Evolutionary conservation across 2,888 invertebrate genomes (phyloP).

Genomic region (Mythimna lalbum): DNA sequence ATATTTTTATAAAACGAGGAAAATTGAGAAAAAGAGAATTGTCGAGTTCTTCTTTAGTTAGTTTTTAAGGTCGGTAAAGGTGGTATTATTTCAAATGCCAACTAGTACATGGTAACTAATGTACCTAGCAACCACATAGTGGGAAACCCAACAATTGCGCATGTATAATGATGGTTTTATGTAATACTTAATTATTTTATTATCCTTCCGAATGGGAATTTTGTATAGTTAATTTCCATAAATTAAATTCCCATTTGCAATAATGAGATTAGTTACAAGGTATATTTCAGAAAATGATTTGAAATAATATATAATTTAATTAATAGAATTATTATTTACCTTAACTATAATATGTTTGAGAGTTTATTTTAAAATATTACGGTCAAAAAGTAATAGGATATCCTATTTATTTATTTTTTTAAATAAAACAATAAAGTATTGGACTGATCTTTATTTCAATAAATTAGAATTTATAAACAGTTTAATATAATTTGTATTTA

Average conservation of each 20-base stretch:
- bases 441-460: conserved; percentile 64
- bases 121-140: too few relatives aligned
- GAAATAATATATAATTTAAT: neutral
- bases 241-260: neutral
- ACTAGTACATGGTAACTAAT: too few relatives aligned
- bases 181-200: neutral
- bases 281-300: neutral
- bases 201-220: neutral
- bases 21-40: neutral
- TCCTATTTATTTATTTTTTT: neutral
- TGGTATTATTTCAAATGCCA: neutral
- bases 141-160: too few relatives aligned
- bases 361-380: neutral
- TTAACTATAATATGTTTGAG: too few relatives aligned
- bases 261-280: neutral
- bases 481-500: conserved; percentile 63
- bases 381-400: neutral
- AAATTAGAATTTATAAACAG: conserved; percentile 62
- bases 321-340: too few relatives aligned
- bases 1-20: conserved; percentile 3
- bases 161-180: neutral
- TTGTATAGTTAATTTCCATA: neutral
- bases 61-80: neutral
- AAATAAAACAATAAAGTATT: conserved; percentile 34
- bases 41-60: neutral